Evolutionary conservation across 2,113 vertebrate genomes (phyloP), one percentile per base, ranked within the genome.

Genomic region (Ovibos moschatus): DNA sequence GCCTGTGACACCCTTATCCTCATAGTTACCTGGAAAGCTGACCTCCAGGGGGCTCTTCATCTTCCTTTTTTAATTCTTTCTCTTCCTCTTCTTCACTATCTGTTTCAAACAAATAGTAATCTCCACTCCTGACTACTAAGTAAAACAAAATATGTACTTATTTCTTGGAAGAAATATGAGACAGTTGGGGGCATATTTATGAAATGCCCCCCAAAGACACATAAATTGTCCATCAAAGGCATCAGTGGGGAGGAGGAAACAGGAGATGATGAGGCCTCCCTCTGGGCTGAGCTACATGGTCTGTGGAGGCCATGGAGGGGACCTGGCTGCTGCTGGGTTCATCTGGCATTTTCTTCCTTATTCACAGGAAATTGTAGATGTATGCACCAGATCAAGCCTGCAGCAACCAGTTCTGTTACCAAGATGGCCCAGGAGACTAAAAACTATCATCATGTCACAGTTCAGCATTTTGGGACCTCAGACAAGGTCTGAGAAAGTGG

Each of bases 41-140:
- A 99, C 98, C 99, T 99, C 97, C 99, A 0, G 99, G 99, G 4
- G 97, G 98, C 5, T 99, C 99, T 25, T 99, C 99, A 11, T 99
- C 99, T 23, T 99, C 99, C 96, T 99, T 98, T 99, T 98, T 99
- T 99, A 0, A 99, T 5, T 99, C 99, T 86, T 99, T 99, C 85
- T 99, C 99, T 85, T 99, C 99, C 94, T 99, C 99, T 57, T 99
- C 99, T 99, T 99, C 99, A 94, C 99, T 99, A 97, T 99, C 99
- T 98, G 99, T 99, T 99, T 99, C 99, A 99, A 99, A 99, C 98
- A 99, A 99, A 99, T 99, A 99, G 99, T 99, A 99, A 99, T 99
- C 99, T 99, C 99, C 99, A 99, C 99, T 99, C 98, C 99, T 99
- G 98, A 99, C 99, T 99, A 99, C 99, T 99, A 99, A 98, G 98